phyloP scores from a whole-genome alignment of 2,113 vertebrate genomes.

The Petaurus breviceps region DNA sequence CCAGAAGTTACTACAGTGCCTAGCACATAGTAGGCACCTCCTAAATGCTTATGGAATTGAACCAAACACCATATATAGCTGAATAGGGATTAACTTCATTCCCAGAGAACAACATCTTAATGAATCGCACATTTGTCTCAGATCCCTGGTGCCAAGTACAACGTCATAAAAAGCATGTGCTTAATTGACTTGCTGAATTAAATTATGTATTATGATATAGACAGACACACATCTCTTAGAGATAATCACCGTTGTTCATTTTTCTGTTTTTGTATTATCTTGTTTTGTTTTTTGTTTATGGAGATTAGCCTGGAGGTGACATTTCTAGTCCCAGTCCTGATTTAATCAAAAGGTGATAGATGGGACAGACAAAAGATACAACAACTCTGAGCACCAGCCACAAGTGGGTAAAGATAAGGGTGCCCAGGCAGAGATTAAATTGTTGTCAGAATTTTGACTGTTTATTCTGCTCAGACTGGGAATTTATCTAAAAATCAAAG shows the following conservation, averaged over 20 bases:
- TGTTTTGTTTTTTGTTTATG: not conserved
- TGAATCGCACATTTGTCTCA: not conserved
- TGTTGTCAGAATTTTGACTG: not conserved
- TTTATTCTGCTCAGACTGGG: not conserved
- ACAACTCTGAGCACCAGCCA: not conserved
- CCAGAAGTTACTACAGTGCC: not conserved
- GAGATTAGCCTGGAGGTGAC: not conserved
- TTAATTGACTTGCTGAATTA: not conserved
- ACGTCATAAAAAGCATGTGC: not conserved
- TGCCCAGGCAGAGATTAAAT: not conserved
- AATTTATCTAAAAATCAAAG: not conserved
- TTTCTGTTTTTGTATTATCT: not conserved
- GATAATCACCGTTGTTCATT: not conserved
- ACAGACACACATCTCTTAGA: conserved; percentile 7
- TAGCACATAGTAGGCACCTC: not conserved
- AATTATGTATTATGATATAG: not conserved
- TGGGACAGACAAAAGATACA: not conserved
- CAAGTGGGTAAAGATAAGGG: not conserved
- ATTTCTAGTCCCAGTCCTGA: not conserved
- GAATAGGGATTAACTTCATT: not conserved
- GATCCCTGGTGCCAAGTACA: not conserved
- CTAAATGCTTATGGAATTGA: not conserved
- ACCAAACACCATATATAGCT: not conserved
- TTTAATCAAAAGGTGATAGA: not conserved
- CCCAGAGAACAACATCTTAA: not conserved